Evolutionary conservation across 2,888 invertebrate species (phyloP), one percentile per base, ranked within the genome.

Genomic region (Nemapogon koenigi): DNA sequence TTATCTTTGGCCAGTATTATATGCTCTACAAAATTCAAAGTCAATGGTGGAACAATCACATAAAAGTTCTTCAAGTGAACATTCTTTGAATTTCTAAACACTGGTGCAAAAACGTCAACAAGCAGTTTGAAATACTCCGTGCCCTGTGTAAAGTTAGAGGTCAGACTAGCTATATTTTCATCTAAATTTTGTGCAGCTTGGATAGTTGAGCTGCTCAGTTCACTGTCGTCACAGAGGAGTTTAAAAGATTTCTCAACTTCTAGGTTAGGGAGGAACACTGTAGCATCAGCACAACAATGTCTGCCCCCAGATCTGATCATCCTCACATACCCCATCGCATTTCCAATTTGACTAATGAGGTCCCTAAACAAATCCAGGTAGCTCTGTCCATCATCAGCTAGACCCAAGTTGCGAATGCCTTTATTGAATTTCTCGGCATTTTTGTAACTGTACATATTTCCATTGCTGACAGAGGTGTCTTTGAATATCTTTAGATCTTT

Each of bases 301-400:
- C 96, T 82, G 3, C 95, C 94, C 13, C 97, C 98, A 0, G 97
- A 94, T 38, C 95, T 84, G 40, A 99, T 89, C 75, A 97, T 86
- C 35, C 98, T 83, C 3, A 99, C 91, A 58, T 97, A 97, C 2
- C 97, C 97, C 84, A 98, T 89, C 1, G 96, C 94, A 69, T 97
- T 97, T 11, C 94, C 97, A 53, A 98, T 95, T 58, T 97, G 94
- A 35, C 92, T 93, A 38, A 99, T 91, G 3, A 97, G 81, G 48
- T 90, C 88, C 27, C 98, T 82, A 64, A 98, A 97, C 50, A 94
- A 84, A 71, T 98, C 98, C 58, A 99, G 83, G 63, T 92, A 96
- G 46, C 93, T 94, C 44, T 88, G 81, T 1, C 92, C 93, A 47
- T 91, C 90, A 26, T 86, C 81, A 35, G 89, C 89, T 37, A 90